Base-by-base conservation (phyloP, 64 coral and sea anemone species). In the Stylophora pistillata region DNA sequence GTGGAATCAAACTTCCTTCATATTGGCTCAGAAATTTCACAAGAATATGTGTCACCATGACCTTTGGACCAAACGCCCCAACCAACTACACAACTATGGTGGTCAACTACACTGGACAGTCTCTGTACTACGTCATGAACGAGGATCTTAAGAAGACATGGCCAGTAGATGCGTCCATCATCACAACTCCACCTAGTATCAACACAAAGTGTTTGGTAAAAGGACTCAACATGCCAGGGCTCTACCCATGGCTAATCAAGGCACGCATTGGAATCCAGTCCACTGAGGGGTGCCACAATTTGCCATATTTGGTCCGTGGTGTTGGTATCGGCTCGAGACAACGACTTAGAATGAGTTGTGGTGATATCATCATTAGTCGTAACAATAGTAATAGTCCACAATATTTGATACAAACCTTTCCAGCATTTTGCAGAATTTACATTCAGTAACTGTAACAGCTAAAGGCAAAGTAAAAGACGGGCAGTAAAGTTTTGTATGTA, bases 291-390 rank as follows among this genome's bases (percentile, higher is more conserved):
- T n/a, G n/a, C n/a, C n/a, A n/a, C n/a, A n/a, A n/a, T n/a, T n/a
- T 68, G 26, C 64, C 64, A 68, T 68, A 68, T 68, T 68, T 68
- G 64, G 64, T 68, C 21, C 64, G 64, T 27, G 64, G 64, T 68
- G 64, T 68, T 68, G 64, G 64, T 25, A 68, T 68, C 11, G 10
- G 64, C 23, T 68, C 9, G 7, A 21, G 26, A 0, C 1, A 25
- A 28, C 4, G 26, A 9, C 64, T 5, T 7, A 5, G 11, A 68
- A 68, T n/a, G 23, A 27, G 4, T 28, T 68, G 64, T 10, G 64
- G 64, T 26, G 64, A 68, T 10, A 12, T 68, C 5, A 68, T 68
- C 23, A 28, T 68, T 68, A 27, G 23, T 47, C 3, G 37, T 47
- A 47, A 47, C 37, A 47, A 47, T 47, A 47, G 7, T 47, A 4